These are phyloP conservation scores for Platerodrilus igneus DNA, from an alignment of 2,888 invertebrate species.

Conservation along the genomic window DNA sequence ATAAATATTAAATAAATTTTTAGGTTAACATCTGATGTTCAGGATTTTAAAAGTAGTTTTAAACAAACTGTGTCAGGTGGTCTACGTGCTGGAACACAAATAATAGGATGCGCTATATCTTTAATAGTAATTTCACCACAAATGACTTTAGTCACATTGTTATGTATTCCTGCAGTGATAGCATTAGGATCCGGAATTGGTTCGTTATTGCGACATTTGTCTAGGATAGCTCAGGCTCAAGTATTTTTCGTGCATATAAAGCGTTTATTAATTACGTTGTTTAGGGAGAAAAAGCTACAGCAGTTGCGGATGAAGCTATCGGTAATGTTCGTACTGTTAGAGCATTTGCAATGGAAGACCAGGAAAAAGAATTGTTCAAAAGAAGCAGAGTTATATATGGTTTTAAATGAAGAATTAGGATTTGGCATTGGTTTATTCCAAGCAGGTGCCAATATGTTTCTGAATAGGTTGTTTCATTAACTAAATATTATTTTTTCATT, in stretches of 20 bases:
- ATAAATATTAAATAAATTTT: conserved; percentile 32
- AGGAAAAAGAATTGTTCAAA: conserved; percentile 69
- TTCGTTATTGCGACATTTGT: conserved; percentile 67
- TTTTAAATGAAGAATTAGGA: conserved; percentile 74
- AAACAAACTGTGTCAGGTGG: conserved; percentile 92
- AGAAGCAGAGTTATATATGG: conserved; percentile 70
- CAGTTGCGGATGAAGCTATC: conserved; percentile 89
- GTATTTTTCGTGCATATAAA: conserved; percentile 44
- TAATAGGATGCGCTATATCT: conserved; percentile 71
- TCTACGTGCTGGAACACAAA: conserved; percentile 79
- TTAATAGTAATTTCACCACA: conserved; percentile 85
- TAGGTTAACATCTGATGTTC: conserved; percentile 86
- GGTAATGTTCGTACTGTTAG: conserved; percentile 91
- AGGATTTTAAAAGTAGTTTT: conserved; percentile 96
- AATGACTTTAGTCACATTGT: conserved; percentile 76
- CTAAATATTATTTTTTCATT: conserved; percentile 9
- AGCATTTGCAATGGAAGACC: conserved; percentile 89
- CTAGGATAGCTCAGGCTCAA: conserved; percentile 78
- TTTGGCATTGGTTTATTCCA: conserved; percentile 90
- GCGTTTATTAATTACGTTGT: conserved; percentile 19
- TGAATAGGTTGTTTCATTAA: conserved; percentile 58
- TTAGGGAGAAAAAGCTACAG: conserved; percentile 78
- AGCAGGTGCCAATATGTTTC: conserved; percentile 78
- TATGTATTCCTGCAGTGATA: conserved; percentile 84
- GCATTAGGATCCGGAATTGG: conserved; percentile 81